phyloP scores from a whole-genome alignment of 2,113 vertebrate genomes.

The Pavo muticus region DNA sequence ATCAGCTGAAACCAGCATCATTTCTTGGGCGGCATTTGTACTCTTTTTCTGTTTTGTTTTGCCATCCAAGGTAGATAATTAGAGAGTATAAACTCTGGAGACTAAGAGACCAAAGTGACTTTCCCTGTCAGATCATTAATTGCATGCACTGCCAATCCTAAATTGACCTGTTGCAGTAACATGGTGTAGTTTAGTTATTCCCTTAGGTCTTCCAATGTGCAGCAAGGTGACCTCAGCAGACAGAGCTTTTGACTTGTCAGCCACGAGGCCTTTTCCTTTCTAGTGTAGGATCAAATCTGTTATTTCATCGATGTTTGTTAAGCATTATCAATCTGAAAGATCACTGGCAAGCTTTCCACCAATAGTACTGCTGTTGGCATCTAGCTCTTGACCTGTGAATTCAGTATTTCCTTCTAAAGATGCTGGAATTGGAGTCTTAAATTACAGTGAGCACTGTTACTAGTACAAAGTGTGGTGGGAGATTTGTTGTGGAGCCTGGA shows the following conservation, averaged over 20 bases:
- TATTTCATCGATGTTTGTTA: neutral
- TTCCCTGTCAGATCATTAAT: neutral
- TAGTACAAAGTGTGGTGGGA: neutral
- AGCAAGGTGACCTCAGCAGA: neutral
- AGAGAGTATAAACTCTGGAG: neutral
- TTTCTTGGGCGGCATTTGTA: neutral
- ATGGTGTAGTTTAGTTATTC: neutral
- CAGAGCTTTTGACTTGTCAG: neutral
- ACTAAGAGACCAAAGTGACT: neutral
- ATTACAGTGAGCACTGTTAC: neutral
- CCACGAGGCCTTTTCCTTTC: neutral
- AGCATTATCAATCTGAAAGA: neutral
- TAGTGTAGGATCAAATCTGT: neutral
- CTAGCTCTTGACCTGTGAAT: neutral
- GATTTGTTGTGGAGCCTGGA: neutral
- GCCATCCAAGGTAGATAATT: neutral
- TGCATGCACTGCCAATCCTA: neutral
- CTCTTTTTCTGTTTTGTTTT: neutral
- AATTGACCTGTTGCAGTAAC: neutral
- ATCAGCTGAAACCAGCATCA: neutral
- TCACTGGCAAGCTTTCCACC: neutral
- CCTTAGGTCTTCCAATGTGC: neutral
- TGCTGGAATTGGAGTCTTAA: neutral
- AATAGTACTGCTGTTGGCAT: neutral
- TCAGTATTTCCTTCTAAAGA: neutral